phyloP scores from a whole-genome alignment of 1,140 invertebrate species.

The Mercenaria mercenaria region DNA sequence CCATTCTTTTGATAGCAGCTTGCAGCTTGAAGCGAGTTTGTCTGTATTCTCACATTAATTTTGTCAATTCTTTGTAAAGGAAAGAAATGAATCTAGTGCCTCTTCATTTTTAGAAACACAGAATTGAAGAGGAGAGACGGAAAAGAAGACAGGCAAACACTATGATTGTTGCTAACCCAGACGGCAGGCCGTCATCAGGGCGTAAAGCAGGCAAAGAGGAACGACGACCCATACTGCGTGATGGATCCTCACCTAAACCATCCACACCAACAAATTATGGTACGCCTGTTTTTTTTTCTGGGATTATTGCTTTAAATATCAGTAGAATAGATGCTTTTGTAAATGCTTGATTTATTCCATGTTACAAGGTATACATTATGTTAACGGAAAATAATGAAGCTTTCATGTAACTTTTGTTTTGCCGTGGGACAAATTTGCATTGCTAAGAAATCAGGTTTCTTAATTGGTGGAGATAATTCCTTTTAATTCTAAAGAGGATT shows the following conservation, averaged over 20 bases:
- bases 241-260: slow-evolving; percentile 24
- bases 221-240: slow-evolving; percentile 37
- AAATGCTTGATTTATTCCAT: not conserved
- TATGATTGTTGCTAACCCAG: slow-evolving; percentile 57
- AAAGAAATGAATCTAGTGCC: too few relatives aligned
- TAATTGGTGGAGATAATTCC: too few relatives aligned
- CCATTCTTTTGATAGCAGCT: too few relatives aligned
- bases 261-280: slow-evolving; percentile 41
- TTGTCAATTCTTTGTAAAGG: too few relatives aligned
- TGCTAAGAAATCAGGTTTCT: too few relatives aligned
- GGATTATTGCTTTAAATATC: not conserved
- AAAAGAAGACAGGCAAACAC: slow-evolving; percentile 40
- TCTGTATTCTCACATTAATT: too few relatives aligned
- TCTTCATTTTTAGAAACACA: slow-evolving; percentile 6
- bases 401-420: too few relatives aligned
- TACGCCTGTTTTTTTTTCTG: not conserved
- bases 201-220: slow-evolving; percentile 48
- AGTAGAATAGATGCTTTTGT: not conserved
- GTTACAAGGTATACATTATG: too few relatives aligned
- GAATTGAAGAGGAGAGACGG: slow-evolving; percentile 49
- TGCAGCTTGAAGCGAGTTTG: too few relatives aligned
- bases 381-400: too few relatives aligned
- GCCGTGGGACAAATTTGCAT: too few relatives aligned
- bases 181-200: slow-evolving; percentile 55
- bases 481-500: too few relatives aligned